Evolutionary conservation across 1,140 invertebrate genomes (phyloP), one percentile per base, ranked within the genome.

Genomic region (Probaryconus sp.): DNA sequence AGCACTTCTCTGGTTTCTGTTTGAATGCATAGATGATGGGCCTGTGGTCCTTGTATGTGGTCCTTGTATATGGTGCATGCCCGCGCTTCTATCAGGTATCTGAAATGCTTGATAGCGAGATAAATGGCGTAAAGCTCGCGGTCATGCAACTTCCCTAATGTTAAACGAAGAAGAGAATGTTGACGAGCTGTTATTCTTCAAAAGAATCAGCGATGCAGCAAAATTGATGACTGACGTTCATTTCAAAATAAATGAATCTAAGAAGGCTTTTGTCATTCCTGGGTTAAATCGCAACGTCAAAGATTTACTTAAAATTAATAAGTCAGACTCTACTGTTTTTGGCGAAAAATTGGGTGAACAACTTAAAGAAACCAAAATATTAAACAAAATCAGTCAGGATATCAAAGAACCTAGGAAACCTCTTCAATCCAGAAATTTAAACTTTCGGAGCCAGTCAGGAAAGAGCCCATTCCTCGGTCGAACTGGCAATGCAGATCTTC

Each of bases 101-200:
- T 3, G n/a, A 55, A 40, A 10, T 55, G 10, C n/a, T 55, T 55
- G 2, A 55, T 1, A 2, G 24, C 45, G 16, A 7, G 9, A 9
- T 48, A 48, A 7, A 48, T 31, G 7, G 28, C 28, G 1, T 30
- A 28, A 7, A 55, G 13, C 10, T 51, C 48, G 2, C 31, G 47
- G 47, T 3, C 31, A 53, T 17, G 31, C 63, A 11, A 26, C 24
- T 6, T 38, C 31, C 5, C 21, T 47, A 14, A 48, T 67, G 38
- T 11, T 65, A 7, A 38, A 7, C 7, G 33, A 47, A 47, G 20
- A 47, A 2, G 37, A 56, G 4, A 3, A 38, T 7, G 42, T 43
- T 16, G 38, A 56, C 6, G 26, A 56, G 21, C 1, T 56, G 2
- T 30, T 56, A 31, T 56, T 55, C 10, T 43, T 56, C 21, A 24